Percentiles rank a stretch among this genome's conserved stretches.
These are phyloP conservation scores for Leistus spinibarbis DNA, from an alignment of 2,888 invertebrate genomes.

Conservation along the genomic window DNA sequence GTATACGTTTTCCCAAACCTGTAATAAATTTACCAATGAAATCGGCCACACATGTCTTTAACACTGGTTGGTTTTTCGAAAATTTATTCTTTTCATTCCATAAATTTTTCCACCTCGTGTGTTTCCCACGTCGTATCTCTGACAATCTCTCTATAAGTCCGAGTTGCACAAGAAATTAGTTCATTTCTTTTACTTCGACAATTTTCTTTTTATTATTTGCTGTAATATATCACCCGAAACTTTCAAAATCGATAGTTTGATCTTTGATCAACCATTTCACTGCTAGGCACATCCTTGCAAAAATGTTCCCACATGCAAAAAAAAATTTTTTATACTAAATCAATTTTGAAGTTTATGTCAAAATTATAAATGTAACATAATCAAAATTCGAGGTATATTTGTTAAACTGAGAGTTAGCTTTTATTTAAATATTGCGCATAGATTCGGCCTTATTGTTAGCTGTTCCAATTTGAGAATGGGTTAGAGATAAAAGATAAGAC, in stretches of 20 bases:
- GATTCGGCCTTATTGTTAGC: no score
- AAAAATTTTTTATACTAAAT: no score
- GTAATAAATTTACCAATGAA: conserved; percentile 35
- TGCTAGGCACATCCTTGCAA: background rate
- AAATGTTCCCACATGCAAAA: background rate
- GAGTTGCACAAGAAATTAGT: conserved; percentile 15
- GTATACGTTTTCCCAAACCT: conserved; percentile 25
- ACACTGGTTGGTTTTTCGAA: conserved; percentile 5
- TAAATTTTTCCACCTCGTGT: conserved; percentile 37
- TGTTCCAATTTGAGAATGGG: no score
- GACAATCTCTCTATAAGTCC: conserved; percentile 21
- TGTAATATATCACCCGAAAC: background rate
- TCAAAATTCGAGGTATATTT: no score
- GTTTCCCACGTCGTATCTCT: conserved; percentile 18
- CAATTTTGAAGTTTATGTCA: no score
- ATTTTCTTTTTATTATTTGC: background rate
- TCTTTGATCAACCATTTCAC: background rate
- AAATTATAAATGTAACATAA: no score
- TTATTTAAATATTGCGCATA: no score
- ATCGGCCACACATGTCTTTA: conserved; percentile 38
- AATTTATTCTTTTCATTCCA: conserved; percentile 39
- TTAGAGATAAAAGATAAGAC: no score
- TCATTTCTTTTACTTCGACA: background rate
- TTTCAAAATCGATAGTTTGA: background rate
- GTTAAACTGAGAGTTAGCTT: no score